Conservation (phyloP, 2,113 vertebrate species). For the Apteryx mantelli region DNA sequence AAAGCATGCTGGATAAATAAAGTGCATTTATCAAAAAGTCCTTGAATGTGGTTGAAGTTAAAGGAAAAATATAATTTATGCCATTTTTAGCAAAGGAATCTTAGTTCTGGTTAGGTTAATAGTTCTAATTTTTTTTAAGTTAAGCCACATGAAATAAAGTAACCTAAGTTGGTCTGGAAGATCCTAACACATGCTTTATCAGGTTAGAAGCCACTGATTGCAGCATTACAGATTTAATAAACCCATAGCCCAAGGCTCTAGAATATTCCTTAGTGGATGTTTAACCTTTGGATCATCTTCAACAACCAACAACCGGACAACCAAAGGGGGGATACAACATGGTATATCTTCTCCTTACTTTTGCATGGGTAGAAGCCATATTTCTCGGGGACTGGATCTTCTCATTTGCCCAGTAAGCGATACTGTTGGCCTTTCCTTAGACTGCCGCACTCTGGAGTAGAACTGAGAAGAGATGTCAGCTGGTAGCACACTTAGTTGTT, state of each 20-base stretch:
- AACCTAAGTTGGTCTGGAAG: not conserved
- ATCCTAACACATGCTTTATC: not conserved
- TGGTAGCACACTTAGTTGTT: not conserved
- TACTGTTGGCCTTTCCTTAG: not conserved
- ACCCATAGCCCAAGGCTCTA: not conserved
- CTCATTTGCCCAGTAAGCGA: too few relatives aligned
- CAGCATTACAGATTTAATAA: not conserved
- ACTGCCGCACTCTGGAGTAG: not conserved
- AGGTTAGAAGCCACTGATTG: not conserved
- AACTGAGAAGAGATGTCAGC: not conserved
- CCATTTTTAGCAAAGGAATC: not conserved
- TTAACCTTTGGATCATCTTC: not conserved
- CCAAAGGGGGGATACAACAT: not conserved
- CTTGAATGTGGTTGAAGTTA: not conserved
- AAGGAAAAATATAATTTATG: conserved; percentile 15
- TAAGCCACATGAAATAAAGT: not conserved
- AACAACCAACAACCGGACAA: not conserved
- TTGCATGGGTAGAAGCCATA: not conserved
- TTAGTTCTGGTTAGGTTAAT: not conserved
- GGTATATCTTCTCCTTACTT: not conserved
- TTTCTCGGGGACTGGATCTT: not conserved
- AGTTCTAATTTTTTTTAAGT: not conserved
- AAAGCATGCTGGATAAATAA: not conserved
- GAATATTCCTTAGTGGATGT: not conserved
- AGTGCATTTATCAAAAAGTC: not conserved